Conservation (phyloP, 35 echinoderm and acorn worm species). For the Apostichopus parvimensis region DNA sequence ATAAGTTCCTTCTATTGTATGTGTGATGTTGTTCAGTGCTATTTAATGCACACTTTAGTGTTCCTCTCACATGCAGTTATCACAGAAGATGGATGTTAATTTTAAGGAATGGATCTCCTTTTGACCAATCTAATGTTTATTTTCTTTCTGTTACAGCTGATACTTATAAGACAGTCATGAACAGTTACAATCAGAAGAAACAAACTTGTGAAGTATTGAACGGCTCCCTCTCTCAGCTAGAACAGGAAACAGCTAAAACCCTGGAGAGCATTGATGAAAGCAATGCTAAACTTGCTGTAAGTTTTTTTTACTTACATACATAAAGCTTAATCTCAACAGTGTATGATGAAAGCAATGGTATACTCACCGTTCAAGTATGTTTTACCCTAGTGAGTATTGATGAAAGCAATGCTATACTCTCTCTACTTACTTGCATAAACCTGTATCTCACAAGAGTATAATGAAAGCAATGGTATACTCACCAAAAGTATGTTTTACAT, state of each 20-base stretch:
- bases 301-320: constrained; percentile 16
- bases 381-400: background rate
- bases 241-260: constrained; percentile 69
- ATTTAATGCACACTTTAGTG: too few species aligned
- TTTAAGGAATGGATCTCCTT: too few species aligned
- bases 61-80: too few species aligned
- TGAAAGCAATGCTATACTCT: background rate
- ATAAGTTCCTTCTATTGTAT: too few species aligned
- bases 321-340: too few species aligned
- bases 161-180: constrained; percentile 78
- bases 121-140: too few species aligned
- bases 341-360: constrained; percentile 59
- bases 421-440: too few species aligned
- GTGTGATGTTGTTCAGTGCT: too few species aligned
- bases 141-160: constrained; percentile 59
- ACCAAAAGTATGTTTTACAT: too few species aligned
- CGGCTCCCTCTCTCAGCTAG: constrained; percentile 51
- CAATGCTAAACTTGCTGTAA: constrained; percentile 78
- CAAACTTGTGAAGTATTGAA: constrained; percentile 67
- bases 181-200: constrained; percentile 82
- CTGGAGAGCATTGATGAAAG: constrained; percentile 71
- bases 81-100: too few species aligned
- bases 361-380: constrained; percentile 72
- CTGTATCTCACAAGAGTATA: too few species aligned
- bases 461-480: too few species aligned